Conservation (phyloP, 2,113 vertebrate species). For the Lathamus discolor region DNA sequence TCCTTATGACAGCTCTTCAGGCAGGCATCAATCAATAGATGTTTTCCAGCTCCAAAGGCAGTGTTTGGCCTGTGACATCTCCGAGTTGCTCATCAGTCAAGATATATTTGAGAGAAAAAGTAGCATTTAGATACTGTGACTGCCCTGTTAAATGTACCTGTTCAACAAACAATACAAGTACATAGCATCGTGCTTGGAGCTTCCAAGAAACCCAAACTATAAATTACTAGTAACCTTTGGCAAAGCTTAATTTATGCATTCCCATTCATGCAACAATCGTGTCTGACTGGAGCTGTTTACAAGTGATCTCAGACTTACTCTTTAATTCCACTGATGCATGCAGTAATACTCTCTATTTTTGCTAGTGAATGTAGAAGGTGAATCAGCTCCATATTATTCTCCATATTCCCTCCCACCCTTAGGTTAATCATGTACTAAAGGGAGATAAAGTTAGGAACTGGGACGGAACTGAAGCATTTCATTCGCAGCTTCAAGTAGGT, state of each 20-base stretch:
- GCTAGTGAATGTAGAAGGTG: background rate
- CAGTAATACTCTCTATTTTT: background rate
- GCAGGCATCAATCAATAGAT: background rate
- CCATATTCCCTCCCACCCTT: background rate
- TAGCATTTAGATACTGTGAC: background rate
- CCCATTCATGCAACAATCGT: conserved; percentile 1
- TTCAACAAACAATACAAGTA: conserved; percentile 18
- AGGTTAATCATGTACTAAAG: background rate
- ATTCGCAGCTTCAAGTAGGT: background rate
- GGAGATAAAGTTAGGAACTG: background rate
- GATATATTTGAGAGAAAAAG: background rate
- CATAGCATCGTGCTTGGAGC: background rate
- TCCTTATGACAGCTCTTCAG: conserved; percentile 9
- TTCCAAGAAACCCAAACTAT: conserved; percentile 20
- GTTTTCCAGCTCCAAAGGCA: conserved; percentile 36
- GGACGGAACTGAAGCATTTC: background rate
- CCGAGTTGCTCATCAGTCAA: background rate
- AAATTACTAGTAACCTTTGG: conserved; percentile 26
- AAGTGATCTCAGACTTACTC: conserved; percentile 12
- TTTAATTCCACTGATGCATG: conserved; percentile 25
- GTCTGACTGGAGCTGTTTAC: conserved; percentile 40
- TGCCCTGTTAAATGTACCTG: background rate
- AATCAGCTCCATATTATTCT: conserved; percentile 18
- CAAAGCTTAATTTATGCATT: conserved; percentile 13
- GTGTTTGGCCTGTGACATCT: conserved; percentile 46